A percentile compares a stretch with the other conserved stretches of the same genome.
These are phyloP conservation scores for Vesta saturnalis DNA, from an alignment of 2,888 invertebrate genomes.

Conservation along the genomic window DNA sequence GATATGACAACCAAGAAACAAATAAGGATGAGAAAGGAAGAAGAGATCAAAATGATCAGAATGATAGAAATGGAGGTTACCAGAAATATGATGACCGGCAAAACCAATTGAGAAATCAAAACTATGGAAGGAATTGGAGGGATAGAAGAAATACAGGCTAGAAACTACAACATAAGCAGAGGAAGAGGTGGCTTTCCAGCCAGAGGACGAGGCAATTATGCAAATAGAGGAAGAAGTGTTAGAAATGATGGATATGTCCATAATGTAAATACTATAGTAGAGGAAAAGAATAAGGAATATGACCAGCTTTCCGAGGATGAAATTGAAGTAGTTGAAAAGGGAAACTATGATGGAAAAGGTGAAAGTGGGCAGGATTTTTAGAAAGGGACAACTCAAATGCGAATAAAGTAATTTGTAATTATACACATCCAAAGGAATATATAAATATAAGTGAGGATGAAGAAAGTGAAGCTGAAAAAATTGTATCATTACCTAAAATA, in stretches of 20 bases:
- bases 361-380: slow-evolving; percentile 1
- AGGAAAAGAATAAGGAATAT: neutral
- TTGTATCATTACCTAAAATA: slow-evolving; percentile 5
- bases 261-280: neutral
- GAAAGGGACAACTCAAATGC: neutral
- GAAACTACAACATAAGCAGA: neutral
- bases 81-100: neutral
- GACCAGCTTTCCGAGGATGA: neutral
- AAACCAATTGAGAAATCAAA: neutral
- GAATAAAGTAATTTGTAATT: neutral
- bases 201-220: neutral
- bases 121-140: neutral
- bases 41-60: neutral
- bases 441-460: neutral
- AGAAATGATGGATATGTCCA: neutral
- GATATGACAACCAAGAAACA: neutral
- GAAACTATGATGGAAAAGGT: neutral
- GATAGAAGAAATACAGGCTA: neutral
- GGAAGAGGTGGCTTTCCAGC: neutral
- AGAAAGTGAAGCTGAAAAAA: slow-evolving; percentile 18
- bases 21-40: neutral
- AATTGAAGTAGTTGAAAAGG: neutral
- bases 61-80: neutral
- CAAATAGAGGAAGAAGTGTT: neutral
- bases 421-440: neutral